These are phyloP conservation scores for Hycleus phaleratus DNA, from an alignment of 1,140 invertebrate species.

Conservation along the genomic window DNA sequence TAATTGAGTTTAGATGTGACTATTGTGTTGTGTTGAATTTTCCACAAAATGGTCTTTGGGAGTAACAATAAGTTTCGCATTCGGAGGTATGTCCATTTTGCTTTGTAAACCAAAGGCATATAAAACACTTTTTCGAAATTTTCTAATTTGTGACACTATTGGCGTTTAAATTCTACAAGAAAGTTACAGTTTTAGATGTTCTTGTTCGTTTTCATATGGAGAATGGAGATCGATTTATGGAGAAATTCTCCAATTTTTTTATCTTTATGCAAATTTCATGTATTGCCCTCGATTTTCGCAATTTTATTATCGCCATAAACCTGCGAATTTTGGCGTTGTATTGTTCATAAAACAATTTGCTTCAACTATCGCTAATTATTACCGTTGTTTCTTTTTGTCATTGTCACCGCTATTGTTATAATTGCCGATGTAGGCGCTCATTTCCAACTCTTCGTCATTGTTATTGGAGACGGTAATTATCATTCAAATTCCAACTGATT, in stretches of 20 bases:
- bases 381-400: too few species aligned
- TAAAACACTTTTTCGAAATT: not conserved
- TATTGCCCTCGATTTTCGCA: too few species aligned
- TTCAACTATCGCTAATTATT: too few species aligned
- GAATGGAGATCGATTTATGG: constrained; percentile 2
- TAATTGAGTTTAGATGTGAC: not conserved
- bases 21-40: constrained; percentile 2
- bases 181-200: constrained; percentile 3
- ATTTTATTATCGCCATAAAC: too few species aligned
- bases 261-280: too few species aligned
- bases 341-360: too few species aligned
- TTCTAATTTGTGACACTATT: constrained; percentile 8
- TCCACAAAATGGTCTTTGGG: constrained; percentile 51
- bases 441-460: too few species aligned
- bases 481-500: too few species aligned
- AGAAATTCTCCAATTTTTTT: constrained; percentile 6
- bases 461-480: too few species aligned
- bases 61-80: constrained; percentile 55
- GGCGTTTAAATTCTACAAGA: constrained; percentile 1
- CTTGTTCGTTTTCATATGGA: constrained; percentile 9
- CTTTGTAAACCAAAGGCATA: not conserved
- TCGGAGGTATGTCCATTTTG: constrained; percentile 44
- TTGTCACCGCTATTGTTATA: too few species aligned
- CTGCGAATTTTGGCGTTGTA: too few species aligned
- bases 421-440: too few species aligned